A percentile compares a stretch with the other conserved stretches of the same genome.
Conservation (phyloP, 2,113 vertebrate species). For the Vulpes lagopus region DNA sequence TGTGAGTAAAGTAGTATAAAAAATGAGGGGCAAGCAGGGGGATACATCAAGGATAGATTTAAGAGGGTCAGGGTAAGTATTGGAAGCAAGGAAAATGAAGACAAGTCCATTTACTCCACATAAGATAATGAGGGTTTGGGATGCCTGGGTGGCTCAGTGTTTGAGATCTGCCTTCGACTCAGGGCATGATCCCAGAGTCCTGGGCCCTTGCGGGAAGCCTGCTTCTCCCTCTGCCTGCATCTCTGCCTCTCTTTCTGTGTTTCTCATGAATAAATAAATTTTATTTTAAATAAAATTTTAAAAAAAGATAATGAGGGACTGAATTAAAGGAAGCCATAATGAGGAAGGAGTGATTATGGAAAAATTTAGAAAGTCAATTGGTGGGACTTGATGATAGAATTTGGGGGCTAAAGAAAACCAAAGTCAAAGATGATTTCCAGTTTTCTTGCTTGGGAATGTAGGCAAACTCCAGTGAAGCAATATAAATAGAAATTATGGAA, state of each 20-base stretch:
- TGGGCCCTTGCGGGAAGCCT: no score
- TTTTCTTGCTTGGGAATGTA: background rate
- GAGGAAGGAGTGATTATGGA: background rate
- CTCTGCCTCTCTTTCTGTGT: no score
- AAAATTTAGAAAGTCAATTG: background rate
- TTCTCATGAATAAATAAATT: no score
- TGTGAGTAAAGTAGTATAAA: background rate
- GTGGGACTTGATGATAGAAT: background rate
- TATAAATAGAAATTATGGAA: background rate
- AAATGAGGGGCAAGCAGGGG: background rate
- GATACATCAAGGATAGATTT: background rate
- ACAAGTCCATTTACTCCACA: background rate
- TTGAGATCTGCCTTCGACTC: no score
- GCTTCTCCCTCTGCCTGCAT: no score
- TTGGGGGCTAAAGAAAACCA: background rate
- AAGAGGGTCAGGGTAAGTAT: background rate
- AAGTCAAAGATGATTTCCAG: background rate
- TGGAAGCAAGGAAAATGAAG: background rate
- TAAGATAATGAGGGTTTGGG: background rate
- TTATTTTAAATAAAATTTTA: no score
- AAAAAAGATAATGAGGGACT: background rate
- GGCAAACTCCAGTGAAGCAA: background rate
- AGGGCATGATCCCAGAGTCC: no score
- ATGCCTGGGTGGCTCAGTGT: no score
- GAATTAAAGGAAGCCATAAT: background rate